A percentile compares a stretch with the other conserved stretches of the same genome.
These are phyloP conservation scores for Herpetotheres cachinnans DNA, from an alignment of 2,113 vertebrate species.

Conservation along the genomic window DNA sequence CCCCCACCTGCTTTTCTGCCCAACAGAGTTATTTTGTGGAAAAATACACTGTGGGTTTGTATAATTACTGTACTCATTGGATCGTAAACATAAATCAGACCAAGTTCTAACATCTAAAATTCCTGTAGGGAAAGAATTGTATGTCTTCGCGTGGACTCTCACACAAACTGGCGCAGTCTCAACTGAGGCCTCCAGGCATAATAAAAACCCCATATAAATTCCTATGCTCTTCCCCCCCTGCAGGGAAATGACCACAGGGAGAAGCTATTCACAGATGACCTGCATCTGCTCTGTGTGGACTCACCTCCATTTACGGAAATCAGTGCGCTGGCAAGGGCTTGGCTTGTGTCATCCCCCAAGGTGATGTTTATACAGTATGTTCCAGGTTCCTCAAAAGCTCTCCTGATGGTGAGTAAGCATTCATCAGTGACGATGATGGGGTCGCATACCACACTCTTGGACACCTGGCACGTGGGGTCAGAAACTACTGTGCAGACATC, in stretches of 20 bases:
- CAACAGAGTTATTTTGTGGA: background rate
- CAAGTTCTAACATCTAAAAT: background rate
- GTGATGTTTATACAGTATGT: conserved; percentile 93
- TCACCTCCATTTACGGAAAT: conserved; percentile 81
- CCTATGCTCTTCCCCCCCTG: background rate
- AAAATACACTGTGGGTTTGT: background rate
- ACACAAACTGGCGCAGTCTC: background rate
- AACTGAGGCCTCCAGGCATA: background rate
- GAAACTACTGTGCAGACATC: conserved; percentile 88
- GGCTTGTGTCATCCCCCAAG: conserved; percentile 78
- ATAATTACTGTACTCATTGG: background rate
- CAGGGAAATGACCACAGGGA: background rate
- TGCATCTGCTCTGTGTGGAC: background rate
- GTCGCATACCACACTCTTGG: conserved; percentile 76
- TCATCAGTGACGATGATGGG: conserved; percentile 50
- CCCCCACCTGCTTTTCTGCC: background rate
- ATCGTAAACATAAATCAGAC: background rate
- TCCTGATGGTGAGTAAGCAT: conserved; percentile 81
- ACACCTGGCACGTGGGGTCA: conserved; percentile 80
- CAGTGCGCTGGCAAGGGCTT: conserved; percentile 81
- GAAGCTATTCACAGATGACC: background rate
- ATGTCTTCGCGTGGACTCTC: background rate
- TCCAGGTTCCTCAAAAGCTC: conserved; percentile 83
- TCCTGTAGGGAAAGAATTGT: background rate
- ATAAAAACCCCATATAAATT: background rate